Conservation (phyloP, 1,140 invertebrate species). For the Rhyzopertha dominica region DNA sequence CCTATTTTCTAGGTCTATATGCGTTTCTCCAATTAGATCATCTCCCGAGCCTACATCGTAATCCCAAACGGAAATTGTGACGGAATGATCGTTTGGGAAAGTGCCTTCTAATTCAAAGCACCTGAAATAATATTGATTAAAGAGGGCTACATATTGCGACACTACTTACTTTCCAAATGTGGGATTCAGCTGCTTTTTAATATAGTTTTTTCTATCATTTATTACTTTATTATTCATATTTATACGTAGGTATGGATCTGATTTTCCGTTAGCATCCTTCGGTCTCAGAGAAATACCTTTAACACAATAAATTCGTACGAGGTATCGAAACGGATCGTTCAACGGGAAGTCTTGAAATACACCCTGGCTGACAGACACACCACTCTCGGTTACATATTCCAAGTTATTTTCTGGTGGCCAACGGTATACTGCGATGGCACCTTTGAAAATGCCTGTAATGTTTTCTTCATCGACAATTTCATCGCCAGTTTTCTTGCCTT, state of each 20-base stretch:
- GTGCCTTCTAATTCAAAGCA: conserved; percentile 70
- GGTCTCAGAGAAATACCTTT: conserved; percentile 64
- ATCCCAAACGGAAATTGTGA: conserved; percentile 72
- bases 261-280: conserved; percentile 66
- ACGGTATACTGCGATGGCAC: conserved; percentile 53
- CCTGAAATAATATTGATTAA: conserved; percentile 38
- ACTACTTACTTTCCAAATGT: conserved; percentile 77
- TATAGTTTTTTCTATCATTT: conserved; percentile 68
- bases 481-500: conserved; percentile 64
- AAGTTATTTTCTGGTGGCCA: conserved; percentile 49
- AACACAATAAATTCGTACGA: conserved; percentile 76
- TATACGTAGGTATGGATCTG: conserved; percentile 74
- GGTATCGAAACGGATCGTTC: conserved; percentile 62
- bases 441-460: conserved; percentile 47
- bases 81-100: conserved; percentile 67
- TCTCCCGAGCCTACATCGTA: conserved; percentile 64
- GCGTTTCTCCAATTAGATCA: conserved; percentile 80
- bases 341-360: conserved; percentile 59
- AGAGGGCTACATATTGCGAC: too few species aligned
- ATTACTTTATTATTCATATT: conserved; percentile 61
- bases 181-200: conserved; percentile 77
- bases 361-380: conserved; percentile 49
- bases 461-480: conserved; percentile 57
- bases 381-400: conserved; percentile 47
- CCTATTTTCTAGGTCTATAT: conserved; percentile 82